These are phyloP conservation scores for Rafetus swinhoei DNA, from an alignment of 2,113 vertebrate genomes.

Conservation along the genomic window DNA sequence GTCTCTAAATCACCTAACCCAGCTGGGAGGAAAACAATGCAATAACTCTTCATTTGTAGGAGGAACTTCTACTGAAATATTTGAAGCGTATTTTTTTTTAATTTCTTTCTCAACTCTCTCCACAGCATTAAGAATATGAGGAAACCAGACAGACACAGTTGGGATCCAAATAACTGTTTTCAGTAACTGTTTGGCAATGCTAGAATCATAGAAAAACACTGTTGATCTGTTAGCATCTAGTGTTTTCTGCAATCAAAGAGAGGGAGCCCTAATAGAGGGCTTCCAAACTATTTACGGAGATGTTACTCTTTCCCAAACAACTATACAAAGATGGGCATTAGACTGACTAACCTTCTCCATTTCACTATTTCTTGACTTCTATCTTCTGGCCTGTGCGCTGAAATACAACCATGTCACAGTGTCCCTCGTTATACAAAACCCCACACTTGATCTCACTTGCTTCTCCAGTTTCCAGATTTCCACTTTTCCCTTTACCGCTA, in stretches of 20 bases:
- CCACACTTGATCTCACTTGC: neutral
- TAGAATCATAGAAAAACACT: neutral
- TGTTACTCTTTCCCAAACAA: neutral
- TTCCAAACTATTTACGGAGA: neutral
- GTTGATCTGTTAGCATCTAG: neutral
- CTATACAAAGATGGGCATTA: neutral
- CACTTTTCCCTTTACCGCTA: neutral
- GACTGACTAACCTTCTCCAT: neutral
- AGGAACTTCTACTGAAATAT: neutral
- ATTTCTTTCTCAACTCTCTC: neutral
- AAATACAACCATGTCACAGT: neutral
- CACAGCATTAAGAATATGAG: neutral
- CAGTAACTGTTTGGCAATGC: neutral
- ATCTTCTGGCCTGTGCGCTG: neutral
- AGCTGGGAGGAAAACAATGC: conserved; percentile 18
- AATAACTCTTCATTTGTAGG: neutral
- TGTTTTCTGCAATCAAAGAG: neutral
- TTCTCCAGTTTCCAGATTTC: neutral
- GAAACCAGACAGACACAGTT: neutral
- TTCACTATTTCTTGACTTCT: neutral
- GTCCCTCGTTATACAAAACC: neutral
- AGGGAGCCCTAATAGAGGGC: neutral
- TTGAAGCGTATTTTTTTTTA: neutral
- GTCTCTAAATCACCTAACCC: conserved; percentile 49
- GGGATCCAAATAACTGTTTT: neutral